Base-by-base conservation (phyloP, 2,797 vertebrate genomes). In the Pipistrellus pipistrellus region DNA sequence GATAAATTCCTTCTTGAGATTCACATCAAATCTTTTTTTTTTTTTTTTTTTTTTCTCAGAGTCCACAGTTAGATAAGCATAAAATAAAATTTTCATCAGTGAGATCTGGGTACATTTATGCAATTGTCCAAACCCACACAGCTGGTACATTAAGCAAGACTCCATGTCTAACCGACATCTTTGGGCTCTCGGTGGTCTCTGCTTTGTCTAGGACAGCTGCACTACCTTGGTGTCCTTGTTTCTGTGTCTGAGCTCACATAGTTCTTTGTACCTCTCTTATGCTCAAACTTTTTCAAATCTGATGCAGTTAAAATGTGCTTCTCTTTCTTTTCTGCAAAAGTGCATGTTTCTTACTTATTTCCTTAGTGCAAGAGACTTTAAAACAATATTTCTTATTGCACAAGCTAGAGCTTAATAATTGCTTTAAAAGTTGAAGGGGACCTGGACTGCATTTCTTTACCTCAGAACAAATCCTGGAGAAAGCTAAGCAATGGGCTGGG, bases 391-490 rank as follows among this genome's bases (percentile, higher is more conserved):
- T 12, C 46, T 12, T n/a, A 20, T 2, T 75, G 20, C 2, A 76
- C n/a, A 95, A 51, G 13, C 32, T 46, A 80, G 51, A 94, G 20
- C 11, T 64, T 93, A 84, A 81, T 76, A 46, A 51, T 59, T 83
- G n/a, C 57, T 86, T 55, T 35, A 71, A 44, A 41, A 18, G 73
- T 44, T 80, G 53, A 86, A 76, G 30, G 44, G 20, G 9, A 20
- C 11, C 59, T 46, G 66, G 15, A 48, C 46, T 69, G 13, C 12
- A 15, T 76, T 87, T 91, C 48, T 83, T 82, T 88, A 72, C 59
- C 23, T 88, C n/a, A 84, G 85, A 96, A 94, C 1, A 94, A 73
- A 90, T 91, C 48, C 30, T 68, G 13, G 18, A 75, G 76, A 92
- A 77, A 17, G 18, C 6, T 53, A 38, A 62, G 35, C 30, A 53